Conservation (phyloP, 1,140 invertebrate genomes). For the Danaus plexippus region DNA sequence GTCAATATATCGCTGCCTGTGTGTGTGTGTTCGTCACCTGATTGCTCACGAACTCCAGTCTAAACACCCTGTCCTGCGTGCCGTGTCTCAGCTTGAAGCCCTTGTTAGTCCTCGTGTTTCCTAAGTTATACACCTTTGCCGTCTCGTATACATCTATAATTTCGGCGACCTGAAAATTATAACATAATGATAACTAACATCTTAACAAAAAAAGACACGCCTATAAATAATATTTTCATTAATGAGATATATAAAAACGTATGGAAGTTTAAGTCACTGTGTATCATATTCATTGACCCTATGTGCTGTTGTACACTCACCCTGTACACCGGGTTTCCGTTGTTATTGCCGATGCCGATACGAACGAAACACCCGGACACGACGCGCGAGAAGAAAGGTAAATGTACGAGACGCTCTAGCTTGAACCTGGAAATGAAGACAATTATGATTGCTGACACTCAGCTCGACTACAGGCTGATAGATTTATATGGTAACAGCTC, state of each 20-base stretch:
- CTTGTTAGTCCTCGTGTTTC: conserved; percentile 94
- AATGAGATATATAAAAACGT: no score
- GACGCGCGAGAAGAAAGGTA: conserved; percentile 94
- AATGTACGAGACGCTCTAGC: conserved; percentile 94
- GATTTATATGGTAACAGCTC: no score
- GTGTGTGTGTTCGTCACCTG: conserved; percentile 58
- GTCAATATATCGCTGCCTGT: no score
- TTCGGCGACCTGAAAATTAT: conserved; percentile 80
- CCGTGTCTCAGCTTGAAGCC: conserved; percentile 85
- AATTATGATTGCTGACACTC: neutral
- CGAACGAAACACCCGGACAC: conserved; percentile 95
- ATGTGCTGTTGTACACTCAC: conserved; percentile 48
- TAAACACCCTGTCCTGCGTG: conserved; percentile 90
- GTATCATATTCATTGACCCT: no score
- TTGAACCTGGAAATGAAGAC: conserved; percentile 78
- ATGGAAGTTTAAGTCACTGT: no score
- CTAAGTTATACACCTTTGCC: conserved; percentile 92
- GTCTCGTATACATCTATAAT: conserved; percentile 96
- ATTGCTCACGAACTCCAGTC: conserved; percentile 98
- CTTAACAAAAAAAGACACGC: no score
- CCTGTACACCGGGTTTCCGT: conserved; percentile 90
- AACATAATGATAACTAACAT: no score
- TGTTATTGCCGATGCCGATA: conserved; percentile 95
- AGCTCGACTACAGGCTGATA: no score
- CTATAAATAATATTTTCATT: no score